phyloP scores from a whole-genome alignment of 2,797 vertebrate genomes.

The Glossophaga mutica region DNA sequence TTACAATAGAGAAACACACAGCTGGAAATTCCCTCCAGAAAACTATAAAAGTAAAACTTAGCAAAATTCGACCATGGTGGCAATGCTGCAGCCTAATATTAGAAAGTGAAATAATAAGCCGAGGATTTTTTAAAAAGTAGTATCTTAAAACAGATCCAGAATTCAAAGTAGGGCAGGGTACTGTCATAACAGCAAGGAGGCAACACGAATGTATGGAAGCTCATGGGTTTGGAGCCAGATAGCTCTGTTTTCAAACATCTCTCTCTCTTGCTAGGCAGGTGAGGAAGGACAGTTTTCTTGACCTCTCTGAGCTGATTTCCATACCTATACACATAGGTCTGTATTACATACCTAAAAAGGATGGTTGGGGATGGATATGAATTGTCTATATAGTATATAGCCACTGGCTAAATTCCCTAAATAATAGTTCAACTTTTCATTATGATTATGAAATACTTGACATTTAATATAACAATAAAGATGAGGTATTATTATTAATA shows the following conservation, averaged over 20 bases:
- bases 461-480: not conserved
- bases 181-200: not conserved
- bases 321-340: not conserved
- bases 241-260: not conserved
- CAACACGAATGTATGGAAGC: not conserved
- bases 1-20: not conserved
- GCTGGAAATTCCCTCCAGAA: not conserved
- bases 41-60: slow-evolving; percentile 27
- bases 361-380: not conserved
- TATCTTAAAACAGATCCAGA: not conserved
- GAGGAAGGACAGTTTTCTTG: too few relatives aligned
- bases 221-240: not conserved
- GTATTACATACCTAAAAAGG: not conserved
- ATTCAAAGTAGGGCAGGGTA: not conserved
- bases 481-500: not conserved
- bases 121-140: not conserved
- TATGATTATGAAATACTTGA: not conserved
- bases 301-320: not conserved
- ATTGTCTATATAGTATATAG: not conserved
- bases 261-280: not conserved
- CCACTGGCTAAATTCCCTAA: not conserved
- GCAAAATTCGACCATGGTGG: not conserved
- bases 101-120: not conserved
- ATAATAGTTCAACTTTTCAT: not conserved
- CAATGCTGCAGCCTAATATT: not conserved